Base-by-base conservation (phyloP, 2,113 vertebrate species). In the Noctilio leporinus region DNA sequence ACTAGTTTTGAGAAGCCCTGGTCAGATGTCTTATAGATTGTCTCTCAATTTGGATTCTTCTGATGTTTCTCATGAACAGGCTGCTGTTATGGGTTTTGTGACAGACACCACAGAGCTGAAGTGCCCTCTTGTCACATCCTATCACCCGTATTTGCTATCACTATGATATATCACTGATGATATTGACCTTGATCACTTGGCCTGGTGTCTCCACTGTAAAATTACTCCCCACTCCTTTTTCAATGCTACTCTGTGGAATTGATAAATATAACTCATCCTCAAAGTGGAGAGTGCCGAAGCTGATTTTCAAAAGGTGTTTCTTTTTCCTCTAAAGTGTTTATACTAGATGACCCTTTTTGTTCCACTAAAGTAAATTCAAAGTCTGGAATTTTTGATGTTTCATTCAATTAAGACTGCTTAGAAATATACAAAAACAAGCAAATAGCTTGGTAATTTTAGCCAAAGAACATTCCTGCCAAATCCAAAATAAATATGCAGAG, bases 81-180 rank as follows among this genome's bases (percentile, higher is more conserved):
- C 19, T 51, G 16, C 1, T 26, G 22, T 38, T 81, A 10, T 10
- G 1, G 5, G 2, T 86, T 76, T 45, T 0, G 9, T 1, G 15
- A 30, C 20, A 53, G 11, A 14, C 9, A 7, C 0, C 7, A 3
- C 30, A 22, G 3, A 57, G 4, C 3, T 38, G 47, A 55, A 4
- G 2, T 9, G 0, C 15, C 14, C 10, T 43, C 35, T 45, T 15
- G 22, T 75, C n/a, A 81, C 24, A 53, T 73, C 7, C 10, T 2
- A 11, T 72, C 28, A 55, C 6, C 17, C 20, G 1, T 77, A 16
- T 47, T 84, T 49, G 1, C 14, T 70, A 4, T 70, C 11, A 51
- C 3, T 0, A 9, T n/a, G n/a, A 72, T 6, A 7, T 12, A 24
- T 8, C 4, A 55, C 33, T 12, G 47, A 3, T 11, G n/a, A 5